Evolutionary conservation across 2,888 invertebrate genomes (phyloP).

Genomic region (Platypus cylindrus): DNA sequence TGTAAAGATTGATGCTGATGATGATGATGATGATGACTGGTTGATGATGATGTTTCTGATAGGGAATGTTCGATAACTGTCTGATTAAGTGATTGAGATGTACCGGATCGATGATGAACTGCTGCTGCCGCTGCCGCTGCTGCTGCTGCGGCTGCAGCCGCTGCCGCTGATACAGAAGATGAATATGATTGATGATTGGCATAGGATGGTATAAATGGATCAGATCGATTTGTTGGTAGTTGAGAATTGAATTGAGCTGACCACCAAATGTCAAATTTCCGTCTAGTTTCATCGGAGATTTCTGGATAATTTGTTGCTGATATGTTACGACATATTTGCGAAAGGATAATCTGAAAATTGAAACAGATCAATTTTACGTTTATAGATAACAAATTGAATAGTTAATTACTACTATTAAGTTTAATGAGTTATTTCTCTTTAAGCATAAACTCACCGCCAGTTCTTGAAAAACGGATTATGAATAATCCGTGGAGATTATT

Average conservation of each 20-base stretch:
- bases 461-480: too few relatives aligned
- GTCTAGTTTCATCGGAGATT: slow-evolving; percentile 68
- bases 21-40: slow-evolving; percentile 47
- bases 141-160: too few relatives aligned
- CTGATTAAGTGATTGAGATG: too few relatives aligned
- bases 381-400: too few relatives aligned
- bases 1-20: too few relatives aligned
- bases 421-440: too few relatives aligned
- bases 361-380: slow-evolving; percentile 6
- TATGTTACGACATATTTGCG: slow-evolving; percentile 68
- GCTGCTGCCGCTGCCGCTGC: too few relatives aligned
- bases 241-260: slow-evolving; percentile 55
- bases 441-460: too few relatives aligned
- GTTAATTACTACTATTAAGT: too few relatives aligned
- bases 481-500: too few relatives aligned
- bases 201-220: slow-evolving; percentile 37
- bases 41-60: slow-evolving; percentile 41
- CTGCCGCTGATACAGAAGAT: slow-evolving; percentile 28
- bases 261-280: slow-evolving; percentile 91
- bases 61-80: too few relatives aligned
- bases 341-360: slow-evolving; percentile 59
- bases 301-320: slow-evolving; percentile 56
- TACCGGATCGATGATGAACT: too few relatives aligned
- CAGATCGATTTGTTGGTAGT: slow-evolving; percentile 27
- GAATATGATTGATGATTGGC: slow-evolving; percentile 40